Evolutionary conservation across 2,888 invertebrate species (phyloP).

Genomic region (Agriopis marginaria): DNA sequence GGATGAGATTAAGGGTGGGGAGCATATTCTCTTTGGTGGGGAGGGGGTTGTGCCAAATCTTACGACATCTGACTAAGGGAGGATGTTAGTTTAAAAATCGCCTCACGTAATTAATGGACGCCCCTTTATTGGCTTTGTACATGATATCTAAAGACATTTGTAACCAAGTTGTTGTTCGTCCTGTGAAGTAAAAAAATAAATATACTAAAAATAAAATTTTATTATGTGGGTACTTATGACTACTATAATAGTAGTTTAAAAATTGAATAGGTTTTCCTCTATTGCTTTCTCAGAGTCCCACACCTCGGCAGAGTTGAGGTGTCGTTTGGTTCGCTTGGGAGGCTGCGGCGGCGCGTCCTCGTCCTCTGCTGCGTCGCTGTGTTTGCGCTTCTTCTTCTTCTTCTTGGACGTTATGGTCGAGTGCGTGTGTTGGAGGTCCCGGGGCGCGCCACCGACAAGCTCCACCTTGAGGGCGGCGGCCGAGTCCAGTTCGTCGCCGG

Average conservation of each 20-base stretch:
- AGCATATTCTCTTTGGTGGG: no score
- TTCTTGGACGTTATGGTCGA: neutral
- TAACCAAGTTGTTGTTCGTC: no score
- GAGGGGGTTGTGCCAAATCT: no score
- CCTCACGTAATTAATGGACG: no score
- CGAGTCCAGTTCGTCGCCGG: neutral
- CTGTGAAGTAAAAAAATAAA: no score
- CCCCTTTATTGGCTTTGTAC: no score
- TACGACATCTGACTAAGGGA: no score
- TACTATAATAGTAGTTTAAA: conserved; percentile 49
- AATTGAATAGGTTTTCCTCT: conserved; percentile 75
- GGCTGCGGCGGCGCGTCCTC: neutral
- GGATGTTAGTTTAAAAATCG: no score
- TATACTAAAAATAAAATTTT: neutral
- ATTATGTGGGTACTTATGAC: neutral
- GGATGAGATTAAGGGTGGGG: no score
- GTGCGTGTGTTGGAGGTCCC: conserved; percentile 1
- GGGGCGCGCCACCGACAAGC: neutral
- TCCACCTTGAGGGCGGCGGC: neutral
- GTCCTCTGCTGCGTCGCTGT: conserved; percentile 6
- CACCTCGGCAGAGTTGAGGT: conserved; percentile 50
- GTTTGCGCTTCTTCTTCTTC: conserved; percentile 27
- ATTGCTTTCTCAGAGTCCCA: conserved; percentile 78
- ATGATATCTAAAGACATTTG: no score
- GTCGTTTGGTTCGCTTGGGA: conserved; percentile 9